Base-by-base conservation (phyloP, 2,888 invertebrate species). In the Branchipolynoe longqiensis region DNA sequence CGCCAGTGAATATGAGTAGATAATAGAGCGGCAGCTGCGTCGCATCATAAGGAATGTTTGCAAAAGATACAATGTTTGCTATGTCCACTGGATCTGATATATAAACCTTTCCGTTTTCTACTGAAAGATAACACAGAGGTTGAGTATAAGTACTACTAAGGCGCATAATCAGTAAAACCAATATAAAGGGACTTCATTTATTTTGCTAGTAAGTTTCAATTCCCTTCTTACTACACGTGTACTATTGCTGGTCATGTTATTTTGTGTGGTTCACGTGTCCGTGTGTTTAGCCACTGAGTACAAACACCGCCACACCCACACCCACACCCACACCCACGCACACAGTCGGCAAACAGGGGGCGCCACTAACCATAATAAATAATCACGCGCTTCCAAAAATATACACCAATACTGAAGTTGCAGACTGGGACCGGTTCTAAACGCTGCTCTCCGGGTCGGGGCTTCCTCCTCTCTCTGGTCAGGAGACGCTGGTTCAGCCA, bases 371-470 rank as follows among this genome's bases (percentile, higher is more conserved):
- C 69, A 78, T 78, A 78, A 78, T 78, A 78, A 78, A 78, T 78
- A 78, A 78, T 78, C 78, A 31, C 48, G 78, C 48, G 78, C 78
- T 41, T 78, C 48, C 78, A 78, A 48, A 78, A 78, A 78, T 78
- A 78, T 78, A 78, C 78, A 78, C 25, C 78, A 78, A 78, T 41
- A 78, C 48, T 48, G 54, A 78, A 78, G 28, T 78, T 78, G 48
- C 78, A 78, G 28, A 28, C 28, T 78, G 78, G 41, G 48, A 41
- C 48, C 28, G 54, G 41, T 78, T 54, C 78, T 48, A 78, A 78
- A 48, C 28, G n/a, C n/a, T n/a, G n/a, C n/a, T n/a, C n/a, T n/a
- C n/a, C n/a, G n/a, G n/a, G n/a, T n/a, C n/a, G n/a, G n/a, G n/a
- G n/a, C n/a, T n/a, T n/a, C n/a, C 78, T 28, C 78, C 22, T 73